Base-by-base conservation (phyloP, 2,113 vertebrate genomes). In the Uria lomvia region DNA sequence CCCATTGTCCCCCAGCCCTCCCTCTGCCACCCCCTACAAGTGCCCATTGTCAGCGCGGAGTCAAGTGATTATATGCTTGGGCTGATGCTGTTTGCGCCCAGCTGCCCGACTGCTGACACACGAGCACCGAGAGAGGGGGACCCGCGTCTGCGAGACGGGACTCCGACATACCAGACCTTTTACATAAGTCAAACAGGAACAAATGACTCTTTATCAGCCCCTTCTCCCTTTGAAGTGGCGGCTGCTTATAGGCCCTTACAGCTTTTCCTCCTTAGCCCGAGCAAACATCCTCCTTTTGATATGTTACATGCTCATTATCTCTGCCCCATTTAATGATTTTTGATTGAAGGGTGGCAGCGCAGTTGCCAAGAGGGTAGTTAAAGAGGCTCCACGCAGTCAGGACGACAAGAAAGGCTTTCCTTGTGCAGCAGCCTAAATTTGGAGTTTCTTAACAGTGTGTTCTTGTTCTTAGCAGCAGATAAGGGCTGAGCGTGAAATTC, bases 131-230 rank as follows among this genome's bases (percentile, higher is more conserved):
- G 88, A 94, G 90, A 47, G 86, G 95, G 94, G 93, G 68, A 96
- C 93, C 92, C 94, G 92, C 84, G 98, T 96, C 98, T 98, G 98
- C 70, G 97, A 98, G 97, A 98, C 96, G 98, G 97, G 97, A 85
- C 97, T 97, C 92, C 59, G 77, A 98, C 98, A 98, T 97, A 97
- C 98, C 98, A 98, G 98, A 98, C 98, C 98, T 98, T 98, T 98
- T 98, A 98, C 98, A 98, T 98, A 98, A 98, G 98, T 98, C 98
- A 98, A 98, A 96, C 97, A 97, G 97, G 98, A 99, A 99, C 98
- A 99, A 98, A 99, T 98, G 97, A 98, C 95, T 97, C 98, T 98
- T 98, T 98, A 98, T 99, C 94, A 45, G 91, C 95, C 97, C 94
- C 94, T 92, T 92, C 97, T 98, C 91, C 93, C 97, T 98, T 99